Percentiles rank a stretch among this genome's conserved stretches.
Evolutionary conservation across 2,113 vertebrate species (phyloP).

Genomic region (Halichoeres trimaculatus): DNA sequence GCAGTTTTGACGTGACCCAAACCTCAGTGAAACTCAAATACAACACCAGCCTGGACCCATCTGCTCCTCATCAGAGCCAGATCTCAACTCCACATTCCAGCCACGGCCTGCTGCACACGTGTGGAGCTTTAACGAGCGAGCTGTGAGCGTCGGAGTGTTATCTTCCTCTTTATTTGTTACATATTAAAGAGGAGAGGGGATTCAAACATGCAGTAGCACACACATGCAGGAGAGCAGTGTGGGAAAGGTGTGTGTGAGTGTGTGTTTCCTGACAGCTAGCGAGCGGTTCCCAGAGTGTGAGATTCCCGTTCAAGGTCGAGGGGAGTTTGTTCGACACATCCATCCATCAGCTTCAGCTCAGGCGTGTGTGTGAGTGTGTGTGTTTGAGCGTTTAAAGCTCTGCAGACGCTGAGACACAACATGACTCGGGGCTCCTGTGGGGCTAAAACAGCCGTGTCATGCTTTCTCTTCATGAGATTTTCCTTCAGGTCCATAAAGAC

Average conservation of each 20-base stretch:
- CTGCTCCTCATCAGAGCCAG: constrained; percentile 63
- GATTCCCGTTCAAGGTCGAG: constrained; percentile 65
- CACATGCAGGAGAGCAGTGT: not conserved
- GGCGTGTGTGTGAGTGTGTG: constrained; percentile 7
- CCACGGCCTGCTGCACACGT: constrained; percentile 58
- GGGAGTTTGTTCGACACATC: constrained; percentile 65
- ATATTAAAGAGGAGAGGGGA: not conserved
- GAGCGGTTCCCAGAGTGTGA: constrained; percentile 63
- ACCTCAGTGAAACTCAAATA: constrained; percentile 26
- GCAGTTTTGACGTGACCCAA: constrained; percentile 18
- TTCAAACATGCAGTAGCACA: constrained; percentile 16
- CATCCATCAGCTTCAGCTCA: constrained; percentile 67
- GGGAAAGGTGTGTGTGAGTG: constrained; percentile 4
- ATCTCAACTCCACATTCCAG: constrained; percentile 47
- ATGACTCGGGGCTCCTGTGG: constrained; percentile 18
- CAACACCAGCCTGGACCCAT: constrained; percentile 46
- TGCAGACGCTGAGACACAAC: constrained; percentile 64
- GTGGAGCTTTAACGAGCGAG: constrained; percentile 40
- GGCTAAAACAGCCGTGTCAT: constrained; percentile 9
- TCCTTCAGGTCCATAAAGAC: not conserved
- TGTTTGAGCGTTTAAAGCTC: constrained; percentile 6
- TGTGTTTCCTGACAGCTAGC: constrained; percentile 51
- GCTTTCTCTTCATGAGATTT: too few relatives aligned
- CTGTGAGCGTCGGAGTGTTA: constrained; percentile 7
- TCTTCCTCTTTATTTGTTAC: constrained; percentile 9